Evolutionary conservation across 2,888 invertebrate genomes (phyloP).

Genomic region (Drosophila demipolita): DNA sequence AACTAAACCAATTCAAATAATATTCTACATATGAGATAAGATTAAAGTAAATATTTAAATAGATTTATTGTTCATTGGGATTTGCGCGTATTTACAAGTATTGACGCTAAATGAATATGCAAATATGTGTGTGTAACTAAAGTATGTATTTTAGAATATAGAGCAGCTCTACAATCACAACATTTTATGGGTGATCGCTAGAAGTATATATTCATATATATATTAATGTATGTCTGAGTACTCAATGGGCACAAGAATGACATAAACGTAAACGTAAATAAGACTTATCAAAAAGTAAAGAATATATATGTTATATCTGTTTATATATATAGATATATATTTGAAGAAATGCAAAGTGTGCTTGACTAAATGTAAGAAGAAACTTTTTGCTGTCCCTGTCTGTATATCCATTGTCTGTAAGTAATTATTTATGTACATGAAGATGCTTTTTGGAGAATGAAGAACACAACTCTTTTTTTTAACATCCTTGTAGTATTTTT

Average conservation of each 20-base stretch:
- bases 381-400: conserved; percentile 11
- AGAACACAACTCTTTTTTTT: neutral
- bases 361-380: conserved; percentile 26
- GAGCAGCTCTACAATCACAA: conserved; percentile 28
- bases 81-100: conserved; percentile 70
- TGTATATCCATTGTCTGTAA: conserved; percentile 19
- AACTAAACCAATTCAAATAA: conserved; percentile 38
- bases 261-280: conserved; percentile 36
- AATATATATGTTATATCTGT: conserved; percentile 16
- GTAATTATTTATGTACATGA: conserved; percentile 48
- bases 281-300: conserved; percentile 43
- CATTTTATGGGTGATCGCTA: conserved; percentile 33
- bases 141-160: conserved; percentile 7
- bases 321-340: conserved; percentile 25
- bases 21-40: conserved; percentile 14
- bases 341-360: conserved; percentile 61
- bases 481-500: conserved; percentile 13
- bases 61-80: conserved; percentile 65
- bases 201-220: neutral
- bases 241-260: conserved; percentile 39
- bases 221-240: conserved; percentile 5
- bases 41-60: conserved; percentile 52
- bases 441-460: neutral
- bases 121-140: conserved; percentile 20
- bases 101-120: conserved; percentile 33